Conservation (phyloP, 1,140 invertebrate species). For the Holotrichia oblita region DNA sequence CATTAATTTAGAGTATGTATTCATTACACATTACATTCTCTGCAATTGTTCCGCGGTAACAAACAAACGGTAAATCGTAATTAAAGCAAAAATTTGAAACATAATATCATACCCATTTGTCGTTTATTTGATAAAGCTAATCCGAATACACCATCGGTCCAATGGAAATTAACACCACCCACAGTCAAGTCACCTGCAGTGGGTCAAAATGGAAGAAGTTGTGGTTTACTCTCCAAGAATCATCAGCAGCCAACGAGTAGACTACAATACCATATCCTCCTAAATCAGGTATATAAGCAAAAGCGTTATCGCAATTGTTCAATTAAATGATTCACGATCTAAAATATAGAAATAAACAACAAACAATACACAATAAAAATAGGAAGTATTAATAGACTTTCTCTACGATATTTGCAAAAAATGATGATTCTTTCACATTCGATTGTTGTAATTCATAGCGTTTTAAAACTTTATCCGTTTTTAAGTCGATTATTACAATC, state of each 20-base stretch:
- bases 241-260: constrained; percentile 75
- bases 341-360: constrained; percentile 39
- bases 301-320: constrained; percentile 77
- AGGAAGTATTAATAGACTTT: not conserved
- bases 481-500: constrained; percentile 77
- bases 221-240: constrained; percentile 79
- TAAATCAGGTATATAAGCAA: constrained; percentile 79
- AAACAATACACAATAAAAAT: constrained; percentile 4
- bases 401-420: constrained; percentile 73
- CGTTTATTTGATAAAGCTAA: constrained; percentile 64
- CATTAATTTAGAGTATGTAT: too few relatives aligned
- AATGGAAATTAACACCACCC: constrained; percentile 78
- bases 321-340: constrained; percentile 73
- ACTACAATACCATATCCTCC: constrained; percentile 78
- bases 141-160: constrained; percentile 80
- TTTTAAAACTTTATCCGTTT: constrained; percentile 73
- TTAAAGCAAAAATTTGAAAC: not conserved
- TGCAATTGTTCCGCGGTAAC: too few relatives aligned
- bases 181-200: constrained; percentile 76
- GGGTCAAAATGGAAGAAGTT: constrained; percentile 87
- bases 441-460: constrained; percentile 72
- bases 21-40: too few relatives aligned
- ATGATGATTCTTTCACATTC: constrained; percentile 73
- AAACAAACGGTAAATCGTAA: too few relatives aligned
- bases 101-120: constrained; percentile 48